Conservation (phyloP, 2,888 invertebrate species). For the Gisinianus flammeolus region DNA sequence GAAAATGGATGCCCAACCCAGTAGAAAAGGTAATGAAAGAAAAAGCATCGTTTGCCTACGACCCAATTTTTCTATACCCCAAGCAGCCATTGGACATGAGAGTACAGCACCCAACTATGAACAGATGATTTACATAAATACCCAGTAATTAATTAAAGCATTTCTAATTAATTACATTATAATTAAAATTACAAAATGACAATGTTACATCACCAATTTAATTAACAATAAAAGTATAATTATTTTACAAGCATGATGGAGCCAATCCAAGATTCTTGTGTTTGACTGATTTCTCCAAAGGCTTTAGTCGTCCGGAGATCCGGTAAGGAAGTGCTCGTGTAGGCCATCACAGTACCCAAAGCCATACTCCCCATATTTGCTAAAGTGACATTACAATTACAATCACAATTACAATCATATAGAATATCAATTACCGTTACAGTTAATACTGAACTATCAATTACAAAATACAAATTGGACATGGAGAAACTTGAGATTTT, state of each 20-base stretch:
- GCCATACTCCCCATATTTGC: constrained; percentile 54
- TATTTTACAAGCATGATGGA: constrained; percentile 51
- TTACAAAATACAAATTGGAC: background rate
- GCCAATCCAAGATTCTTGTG: constrained; percentile 55
- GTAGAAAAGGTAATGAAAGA: constrained; percentile 31
- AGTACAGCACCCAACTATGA: constrained; percentile 55
- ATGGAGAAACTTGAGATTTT: no score
- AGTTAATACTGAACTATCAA: background rate
- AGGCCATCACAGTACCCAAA: constrained; percentile 52
- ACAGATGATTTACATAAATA: no score
- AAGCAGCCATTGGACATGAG: constrained; percentile 55
- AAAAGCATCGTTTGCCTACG: constrained; percentile 49
- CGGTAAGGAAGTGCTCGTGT: constrained; percentile 55
- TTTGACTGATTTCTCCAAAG: constrained; percentile 46
- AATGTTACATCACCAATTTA: no score
- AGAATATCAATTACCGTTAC: background rate
- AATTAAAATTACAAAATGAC: no score
- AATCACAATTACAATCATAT: background rate
- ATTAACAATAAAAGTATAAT: background rate
- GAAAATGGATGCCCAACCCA: constrained; percentile 62
- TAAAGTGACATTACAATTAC: constrained; percentile 27
- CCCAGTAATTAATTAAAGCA: no score
- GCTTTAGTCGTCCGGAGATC: constrained; percentile 48
- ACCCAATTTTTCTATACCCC: constrained; percentile 50
- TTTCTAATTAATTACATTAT: no score